Evolutionary conservation across 2,888 invertebrate genomes (phyloP), one percentile per base, ranked within the genome.

Genomic region (Luperina nickerlii): DNA sequence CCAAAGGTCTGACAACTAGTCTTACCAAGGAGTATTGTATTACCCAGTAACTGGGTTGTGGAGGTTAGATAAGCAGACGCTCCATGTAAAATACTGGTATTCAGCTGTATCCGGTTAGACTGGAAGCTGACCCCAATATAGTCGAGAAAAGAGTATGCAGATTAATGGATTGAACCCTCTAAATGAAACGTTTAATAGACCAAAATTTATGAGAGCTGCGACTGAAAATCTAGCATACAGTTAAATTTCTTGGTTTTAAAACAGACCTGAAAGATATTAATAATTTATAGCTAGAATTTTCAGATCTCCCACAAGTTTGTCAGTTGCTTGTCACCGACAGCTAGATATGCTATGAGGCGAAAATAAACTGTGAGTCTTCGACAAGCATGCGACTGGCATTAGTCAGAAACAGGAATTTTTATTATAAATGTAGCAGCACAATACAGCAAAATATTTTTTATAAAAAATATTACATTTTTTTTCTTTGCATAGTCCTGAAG

Each of bases 351-450:
- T 45, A 9, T 62, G 82, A 62, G 68, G 82, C 76, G 62, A 62
- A 81, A 81, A 68, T 80, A 80, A 81, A 54, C 62, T 13, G 24
- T 65, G 60, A 74, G 75, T 67, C 20, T 57, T 45, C 32, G 54
- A 75, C 67, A 81, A 18, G 75, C 60, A 67, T 62, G 66, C 79
- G 6, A 2, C n/a, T 24, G 66, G 15, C 60, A 32, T 79, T 74
- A 62, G 62, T 81, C 75, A 80, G 45, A 9, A 32, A 18, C 82
- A 75, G 60, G 4, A n/a, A 54, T 75, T 45, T 80, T 42, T 54
- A 48, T 48, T 48, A 13, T 48, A 45, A 81, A 32, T 75, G 45
- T 45, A 45, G 45, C 45, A 75, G 32, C 81, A 42, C 81, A 67
- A n/a, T 51, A 48, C 1, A 48, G 9, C 27, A 27, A 6, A 13